Evolutionary conservation across 2,888 invertebrate species (phyloP).

Genomic region (Panorpa germanica): DNA sequence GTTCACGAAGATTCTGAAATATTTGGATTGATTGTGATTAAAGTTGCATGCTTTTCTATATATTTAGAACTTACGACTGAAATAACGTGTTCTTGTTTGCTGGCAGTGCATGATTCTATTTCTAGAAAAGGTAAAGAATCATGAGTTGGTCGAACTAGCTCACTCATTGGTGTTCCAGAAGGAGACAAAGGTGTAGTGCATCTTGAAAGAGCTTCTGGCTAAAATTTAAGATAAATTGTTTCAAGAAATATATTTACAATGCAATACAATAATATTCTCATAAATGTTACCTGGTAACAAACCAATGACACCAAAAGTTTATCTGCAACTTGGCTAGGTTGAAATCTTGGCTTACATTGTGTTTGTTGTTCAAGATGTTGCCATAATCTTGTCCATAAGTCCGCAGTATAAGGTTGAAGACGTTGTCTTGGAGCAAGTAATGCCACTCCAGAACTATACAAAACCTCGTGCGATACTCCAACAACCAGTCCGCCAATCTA

Average conservation of each 20-base stretch:
- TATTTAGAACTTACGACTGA: slow-evolving; percentile 50
- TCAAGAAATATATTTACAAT: slow-evolving; percentile 8
- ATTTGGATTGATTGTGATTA: neutral
- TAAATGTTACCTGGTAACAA: slow-evolving; percentile 47
- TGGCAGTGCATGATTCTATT: slow-evolving; percentile 69
- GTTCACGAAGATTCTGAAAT: slow-evolving; percentile 58
- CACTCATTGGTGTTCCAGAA: slow-evolving; percentile 28
- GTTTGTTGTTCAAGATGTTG: slow-evolving; percentile 41
- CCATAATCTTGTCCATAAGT: slow-evolving; percentile 72
- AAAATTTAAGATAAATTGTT: slow-evolving; percentile 8
- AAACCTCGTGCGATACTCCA: slow-evolving; percentile 49
- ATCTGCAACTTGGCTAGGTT: slow-evolving; percentile 50
- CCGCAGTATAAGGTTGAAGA: slow-evolving; percentile 60
- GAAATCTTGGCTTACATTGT: slow-evolving; percentile 40
- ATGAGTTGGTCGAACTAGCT: slow-evolving; percentile 23
- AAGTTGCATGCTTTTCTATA: neutral
- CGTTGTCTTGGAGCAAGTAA: slow-evolving; percentile 67
- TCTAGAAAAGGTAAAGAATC: slow-evolving; percentile 63
- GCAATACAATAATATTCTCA: slow-evolving; percentile 6
- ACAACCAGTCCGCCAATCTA: slow-evolving; percentile 33
- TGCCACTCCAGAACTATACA: slow-evolving; percentile 71
- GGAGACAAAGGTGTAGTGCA: slow-evolving; percentile 75
- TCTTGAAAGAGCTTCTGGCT: slow-evolving; percentile 70
- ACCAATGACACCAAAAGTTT: slow-evolving; percentile 62
- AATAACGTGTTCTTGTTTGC: slow-evolving; percentile 73